Percentiles rank a stretch among this genome's conserved stretches.
These are phyloP conservation scores for Acheta domesticus DNA, from an alignment of 2,888 invertebrate species.

Conservation along the genomic window DNA sequence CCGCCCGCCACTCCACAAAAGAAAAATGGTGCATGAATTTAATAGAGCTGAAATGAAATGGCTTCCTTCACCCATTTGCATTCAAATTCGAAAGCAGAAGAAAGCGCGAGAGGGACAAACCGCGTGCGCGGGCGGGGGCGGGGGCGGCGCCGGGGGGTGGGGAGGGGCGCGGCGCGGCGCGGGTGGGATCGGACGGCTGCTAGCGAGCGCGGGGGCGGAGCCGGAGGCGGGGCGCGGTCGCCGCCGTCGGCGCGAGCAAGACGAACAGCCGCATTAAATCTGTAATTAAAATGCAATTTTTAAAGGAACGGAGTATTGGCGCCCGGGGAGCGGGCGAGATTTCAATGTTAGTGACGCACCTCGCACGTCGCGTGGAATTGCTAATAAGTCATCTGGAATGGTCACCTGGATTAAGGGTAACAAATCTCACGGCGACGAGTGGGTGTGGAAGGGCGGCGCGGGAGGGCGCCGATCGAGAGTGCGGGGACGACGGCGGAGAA, in stretches of 20 bases:
- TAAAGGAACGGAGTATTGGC: conserved; percentile 25
- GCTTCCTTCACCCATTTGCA: conserved; percentile 40
- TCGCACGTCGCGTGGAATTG: conserved; percentile 23
- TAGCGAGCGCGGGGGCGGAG: not conserved
- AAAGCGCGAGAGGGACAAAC: conserved; percentile 36
- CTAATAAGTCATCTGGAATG: conserved; percentile 34
- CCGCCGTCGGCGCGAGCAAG: conserved; percentile 6
- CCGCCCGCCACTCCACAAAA: conserved; percentile 37
- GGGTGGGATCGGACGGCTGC: conserved; percentile 36
- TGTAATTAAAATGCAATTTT: conserved; percentile 39
- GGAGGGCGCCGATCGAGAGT: not conserved
- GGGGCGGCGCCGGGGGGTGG: conserved; percentile 30
- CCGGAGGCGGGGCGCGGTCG: conserved; percentile 32
- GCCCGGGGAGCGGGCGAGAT: conserved; percentile 26
- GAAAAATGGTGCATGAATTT: conserved; percentile 41
- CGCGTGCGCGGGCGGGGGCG: not conserved
- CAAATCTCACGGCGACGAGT: conserved; percentile 5
- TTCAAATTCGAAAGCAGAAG: conserved; percentile 42
- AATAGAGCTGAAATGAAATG: conserved; percentile 41
- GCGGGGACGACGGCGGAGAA: not conserved
- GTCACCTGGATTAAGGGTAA: conserved; percentile 27
- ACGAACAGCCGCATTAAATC: conserved; percentile 28
- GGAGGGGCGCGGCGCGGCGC: conserved; percentile 31
- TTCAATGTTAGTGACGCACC: conserved; percentile 34
- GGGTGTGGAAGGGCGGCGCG: not conserved